Conservation (phyloP, 1,140 invertebrate genomes). For the Aethina tumida region DNA sequence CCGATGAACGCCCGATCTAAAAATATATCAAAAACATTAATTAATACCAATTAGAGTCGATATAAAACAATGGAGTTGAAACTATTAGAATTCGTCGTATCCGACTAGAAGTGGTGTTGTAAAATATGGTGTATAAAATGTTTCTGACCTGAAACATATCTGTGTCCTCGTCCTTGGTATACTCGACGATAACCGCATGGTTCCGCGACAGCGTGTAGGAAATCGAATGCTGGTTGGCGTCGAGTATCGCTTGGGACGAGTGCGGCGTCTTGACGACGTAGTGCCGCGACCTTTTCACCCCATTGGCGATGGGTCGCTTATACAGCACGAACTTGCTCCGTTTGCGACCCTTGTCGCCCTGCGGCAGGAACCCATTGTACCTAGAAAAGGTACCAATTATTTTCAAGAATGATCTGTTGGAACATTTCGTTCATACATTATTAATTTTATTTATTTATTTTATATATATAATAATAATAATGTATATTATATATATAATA, state of each 20-base stretch:
- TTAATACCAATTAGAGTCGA: background rate
- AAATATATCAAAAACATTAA: conserved; percentile 9
- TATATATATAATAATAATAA: too few relatives aligned
- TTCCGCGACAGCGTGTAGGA: conserved; percentile 93
- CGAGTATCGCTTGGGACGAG: conserved; percentile 82
- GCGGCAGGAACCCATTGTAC: conserved; percentile 90
- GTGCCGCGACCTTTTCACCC: conserved; percentile 89
- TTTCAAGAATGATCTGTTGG: too few relatives aligned
- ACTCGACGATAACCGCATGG: conserved; percentile 96
- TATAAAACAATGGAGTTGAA: conserved; percentile 1
- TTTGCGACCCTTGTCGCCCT: conserved; percentile 82
- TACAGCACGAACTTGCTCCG: conserved; percentile 90
- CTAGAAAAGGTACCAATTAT: conserved; percentile 51
- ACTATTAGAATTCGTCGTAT: conserved; percentile 2
- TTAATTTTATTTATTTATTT: too few relatives aligned
- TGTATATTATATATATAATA: too few relatives aligned
- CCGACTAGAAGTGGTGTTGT: too few relatives aligned
- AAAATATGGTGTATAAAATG: background rate
- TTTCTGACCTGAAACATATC: conserved; percentile 94
- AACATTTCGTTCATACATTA: too few relatives aligned
- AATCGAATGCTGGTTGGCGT: conserved; percentile 87
- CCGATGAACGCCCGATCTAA: conserved; percentile 92
- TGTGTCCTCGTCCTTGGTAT: conserved; percentile 85
- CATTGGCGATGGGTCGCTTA: conserved; percentile 75
- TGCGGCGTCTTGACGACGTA: conserved; percentile 90